phyloP scores from a whole-genome alignment of 2,888 invertebrate species.

The Oligia fasciuncula region DNA sequence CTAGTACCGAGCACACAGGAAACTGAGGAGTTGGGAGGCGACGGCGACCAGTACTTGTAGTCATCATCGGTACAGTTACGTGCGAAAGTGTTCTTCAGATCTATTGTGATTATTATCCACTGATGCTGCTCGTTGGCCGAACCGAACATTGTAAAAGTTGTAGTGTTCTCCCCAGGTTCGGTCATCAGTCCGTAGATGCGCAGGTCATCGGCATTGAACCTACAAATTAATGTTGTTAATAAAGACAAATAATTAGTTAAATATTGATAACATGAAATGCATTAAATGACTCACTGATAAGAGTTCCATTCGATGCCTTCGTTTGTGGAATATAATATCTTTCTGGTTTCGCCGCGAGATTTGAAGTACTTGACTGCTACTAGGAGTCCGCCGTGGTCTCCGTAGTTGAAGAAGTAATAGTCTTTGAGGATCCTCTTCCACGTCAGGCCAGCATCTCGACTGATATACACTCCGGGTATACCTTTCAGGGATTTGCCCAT shows the following conservation, averaged over 20 bases:
- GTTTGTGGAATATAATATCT: constrained; percentile 95
- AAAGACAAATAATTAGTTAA: constrained; percentile 48
- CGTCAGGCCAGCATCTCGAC: constrained; percentile 73
- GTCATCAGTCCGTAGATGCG: constrained; percentile 97
- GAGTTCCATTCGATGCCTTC: constrained; percentile 95
- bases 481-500: constrained; percentile 94
- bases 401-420: constrained; percentile 96
- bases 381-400: constrained; percentile 97
- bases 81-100: constrained; percentile 89
- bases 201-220: constrained; percentile 93
- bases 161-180: constrained; percentile 98
- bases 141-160: constrained; percentile 97
- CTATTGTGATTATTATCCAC: constrained; percentile 96
- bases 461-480: constrained; percentile 91
- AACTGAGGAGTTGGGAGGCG: constrained; percentile 90
- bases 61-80: constrained; percentile 92
- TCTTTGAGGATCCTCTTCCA: constrained; percentile 96
- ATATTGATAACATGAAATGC: constrained; percentile 49
- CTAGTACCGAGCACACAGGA: constrained; percentile 94
- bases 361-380: constrained; percentile 96
- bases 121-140: constrained; percentile 94
- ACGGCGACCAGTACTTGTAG: constrained; percentile 97
- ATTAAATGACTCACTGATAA: constrained; percentile 85
- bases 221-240: constrained; percentile 73
- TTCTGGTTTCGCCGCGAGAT: constrained; percentile 93